Base-by-base conservation (phyloP, 2,888 invertebrate genomes). In the Tetranychus piercei region DNA sequence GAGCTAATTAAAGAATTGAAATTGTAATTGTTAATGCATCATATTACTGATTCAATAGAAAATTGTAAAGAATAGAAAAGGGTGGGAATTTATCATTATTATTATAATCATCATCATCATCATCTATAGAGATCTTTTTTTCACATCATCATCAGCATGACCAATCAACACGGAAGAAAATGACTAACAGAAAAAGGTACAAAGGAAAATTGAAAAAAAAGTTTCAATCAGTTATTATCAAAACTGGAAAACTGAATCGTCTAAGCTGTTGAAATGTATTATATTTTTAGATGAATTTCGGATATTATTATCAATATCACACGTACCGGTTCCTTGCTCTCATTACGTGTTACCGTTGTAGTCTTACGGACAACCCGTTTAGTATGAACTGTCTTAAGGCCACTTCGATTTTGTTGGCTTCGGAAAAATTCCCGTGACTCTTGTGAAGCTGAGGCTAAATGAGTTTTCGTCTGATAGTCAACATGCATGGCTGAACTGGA, bases 331-430 rank as follows among this genome's bases (percentile, higher is more conserved):
- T 69, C 69, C 34, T 69, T 69, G 82, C 92, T 91, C 82, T 92
- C 92, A 67, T 91, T 92, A 20, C 92, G 86, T 77, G 91, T 90
- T 79, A 93, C 82, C 2, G 92, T 92, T 64, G 92, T 93, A 79
- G 93, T 91, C 83, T 92, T 92, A 77, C 91, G 86, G 74, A 92
- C 88, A 78, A 92, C 90, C 81, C 90, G 88, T 70, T 92, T 90
- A 44, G 91, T 92, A 78, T 79, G 79, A n/a, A 92, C 90, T 79
- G 91, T 87, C 77, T 90, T 86, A 66, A 91, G 91, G 76, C 88
- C 88, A 81, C 88, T 87, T 83, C 89, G 88, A 64, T 75, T 78
- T 45, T 78, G 76, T 82, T 90, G 89, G 80, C 90, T 88, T 84
- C 90, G 90, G 77, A 89, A 89, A 80, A 90, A 89, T 84, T 91